Percentiles rank a stretch among this genome's conserved stretches.
Evolutionary conservation across 2,888 invertebrate species (phyloP).

Genomic region (Drosophila peninsularis): DNA sequence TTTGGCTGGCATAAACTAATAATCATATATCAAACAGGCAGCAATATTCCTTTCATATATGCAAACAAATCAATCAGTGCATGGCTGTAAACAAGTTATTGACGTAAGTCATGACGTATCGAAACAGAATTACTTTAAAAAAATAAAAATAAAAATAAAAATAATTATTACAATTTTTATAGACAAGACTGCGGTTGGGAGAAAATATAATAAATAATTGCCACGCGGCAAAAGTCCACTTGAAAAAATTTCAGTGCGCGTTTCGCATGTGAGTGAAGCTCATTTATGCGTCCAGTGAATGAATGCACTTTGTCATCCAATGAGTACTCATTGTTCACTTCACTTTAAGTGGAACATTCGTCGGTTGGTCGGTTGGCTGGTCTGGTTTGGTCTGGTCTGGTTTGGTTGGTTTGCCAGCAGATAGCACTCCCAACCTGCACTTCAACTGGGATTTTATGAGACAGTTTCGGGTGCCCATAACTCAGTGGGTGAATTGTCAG

Average conservation of each 20-base stretch:
- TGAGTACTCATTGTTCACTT: conserved; percentile 38
- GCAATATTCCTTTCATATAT: not conserved
- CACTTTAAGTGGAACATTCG: conserved; percentile 30
- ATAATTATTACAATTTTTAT: not conserved
- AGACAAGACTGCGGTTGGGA: conserved; percentile 1
- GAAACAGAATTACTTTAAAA: not conserved
- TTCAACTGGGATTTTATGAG: conserved; percentile 35
- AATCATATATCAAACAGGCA: not conserved
- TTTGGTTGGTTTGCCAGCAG: not conserved
- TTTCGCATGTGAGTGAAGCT: conserved; percentile 6
- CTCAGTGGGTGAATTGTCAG: conserved; percentile 42
- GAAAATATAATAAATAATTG: conserved; percentile 7
- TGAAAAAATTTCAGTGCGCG: conserved; percentile 1
- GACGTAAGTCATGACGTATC: not conserved
- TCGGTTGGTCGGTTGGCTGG: conserved; percentile 1
- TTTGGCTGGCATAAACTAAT: not conserved
- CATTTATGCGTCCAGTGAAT: conserved; percentile 8
- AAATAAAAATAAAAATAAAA: not conserved
- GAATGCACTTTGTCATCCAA: conserved; percentile 25
- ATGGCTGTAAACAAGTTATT: not conserved
- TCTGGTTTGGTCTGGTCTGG: not conserved
- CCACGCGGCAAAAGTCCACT: not conserved
- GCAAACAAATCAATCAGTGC: not conserved
- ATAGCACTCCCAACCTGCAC: conserved; percentile 22
- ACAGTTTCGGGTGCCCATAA: conserved; percentile 45